Percentiles rank a stretch among this genome's conserved stretches.
Evolutionary conservation across 2,888 invertebrate species (phyloP).

Genomic region (Calameuta pallipes): DNA sequence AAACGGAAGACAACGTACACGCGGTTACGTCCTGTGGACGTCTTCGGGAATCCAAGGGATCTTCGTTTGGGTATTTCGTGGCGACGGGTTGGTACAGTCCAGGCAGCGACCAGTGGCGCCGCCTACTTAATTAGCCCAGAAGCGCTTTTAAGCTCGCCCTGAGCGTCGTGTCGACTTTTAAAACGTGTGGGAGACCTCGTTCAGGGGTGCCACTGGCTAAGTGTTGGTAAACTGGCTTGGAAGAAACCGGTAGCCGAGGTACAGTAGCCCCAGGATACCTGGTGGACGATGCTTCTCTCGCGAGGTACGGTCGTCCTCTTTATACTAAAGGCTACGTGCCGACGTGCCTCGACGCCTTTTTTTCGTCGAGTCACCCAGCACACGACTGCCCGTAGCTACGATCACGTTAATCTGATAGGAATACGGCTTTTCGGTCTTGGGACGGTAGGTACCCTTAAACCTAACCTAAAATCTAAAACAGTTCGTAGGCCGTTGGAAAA

Average conservation of each 20-base stretch:
- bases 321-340: slow-evolving; percentile 4
- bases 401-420: not conserved
- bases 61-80: not conserved
- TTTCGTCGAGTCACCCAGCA: slow-evolving; percentile 18
- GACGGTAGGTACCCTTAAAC: not conserved
- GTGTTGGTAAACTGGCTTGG: slow-evolving; percentile 33
- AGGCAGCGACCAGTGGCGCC: slow-evolving; percentile 13
- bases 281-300: not conserved
- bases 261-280: slow-evolving; percentile 13
- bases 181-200: slow-evolving; percentile 7
- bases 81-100: not conserved
- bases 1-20: not conserved
- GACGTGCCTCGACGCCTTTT: slow-evolving; percentile 13
- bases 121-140: slow-evolving; percentile 23
- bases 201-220: slow-evolving; percentile 2
- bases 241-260: slow-evolving; percentile 31
- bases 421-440: not conserved
- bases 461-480: not conserved
- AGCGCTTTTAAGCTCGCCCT: slow-evolving; percentile 16
- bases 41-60: not conserved
- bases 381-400: slow-evolving; percentile 14
- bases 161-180: not conserved
- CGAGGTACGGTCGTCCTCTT: slow-evolving; percentile 11
- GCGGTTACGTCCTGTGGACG: not conserved
- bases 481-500: not conserved